Percentiles rank a stretch among this genome's conserved stretches.
These are phyloP conservation scores for Maylandia zebra DNA, from an alignment of 2,113 vertebrate genomes.

Conservation along the genomic window DNA sequence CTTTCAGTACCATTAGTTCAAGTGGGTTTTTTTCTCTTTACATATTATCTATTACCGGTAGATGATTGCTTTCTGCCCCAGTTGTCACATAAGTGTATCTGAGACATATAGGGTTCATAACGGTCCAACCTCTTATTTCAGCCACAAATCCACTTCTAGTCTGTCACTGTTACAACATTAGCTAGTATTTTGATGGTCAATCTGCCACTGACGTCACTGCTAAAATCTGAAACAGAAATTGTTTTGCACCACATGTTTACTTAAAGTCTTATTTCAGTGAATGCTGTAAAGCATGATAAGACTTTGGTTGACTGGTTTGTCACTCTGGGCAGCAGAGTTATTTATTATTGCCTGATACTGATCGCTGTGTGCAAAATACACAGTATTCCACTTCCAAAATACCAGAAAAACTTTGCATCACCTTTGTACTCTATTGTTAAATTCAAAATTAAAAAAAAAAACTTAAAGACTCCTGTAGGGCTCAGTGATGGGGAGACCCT, in stretches of 20 bases:
- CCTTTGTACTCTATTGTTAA: neutral
- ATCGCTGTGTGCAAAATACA: neutral
- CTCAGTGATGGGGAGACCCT: neutral
- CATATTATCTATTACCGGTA: neutral
- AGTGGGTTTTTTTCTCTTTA: neutral
- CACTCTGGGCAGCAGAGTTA: neutral
- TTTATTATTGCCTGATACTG: neutral
- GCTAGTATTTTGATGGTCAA: neutral
- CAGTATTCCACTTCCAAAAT: neutral
- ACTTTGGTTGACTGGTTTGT: neutral
- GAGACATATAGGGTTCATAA: neutral
- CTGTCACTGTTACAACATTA: neutral
- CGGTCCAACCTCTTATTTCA: neutral
- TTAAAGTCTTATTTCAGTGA: neutral
- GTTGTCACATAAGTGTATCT: neutral
- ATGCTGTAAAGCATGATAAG: neutral
- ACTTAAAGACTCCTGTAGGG: neutral
- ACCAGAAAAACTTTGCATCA: neutral
- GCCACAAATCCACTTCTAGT: neutral
- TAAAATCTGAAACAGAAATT: neutral
- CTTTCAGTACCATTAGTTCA: neutral
- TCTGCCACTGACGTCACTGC: neutral
- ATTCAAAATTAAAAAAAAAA: neutral
- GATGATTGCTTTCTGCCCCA: neutral
- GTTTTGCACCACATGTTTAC: neutral